Percentiles rank a stretch among this genome's conserved stretches.
Conservation (phyloP, 2,113 vertebrate species). For the Cnemophilus loriae region DNA sequence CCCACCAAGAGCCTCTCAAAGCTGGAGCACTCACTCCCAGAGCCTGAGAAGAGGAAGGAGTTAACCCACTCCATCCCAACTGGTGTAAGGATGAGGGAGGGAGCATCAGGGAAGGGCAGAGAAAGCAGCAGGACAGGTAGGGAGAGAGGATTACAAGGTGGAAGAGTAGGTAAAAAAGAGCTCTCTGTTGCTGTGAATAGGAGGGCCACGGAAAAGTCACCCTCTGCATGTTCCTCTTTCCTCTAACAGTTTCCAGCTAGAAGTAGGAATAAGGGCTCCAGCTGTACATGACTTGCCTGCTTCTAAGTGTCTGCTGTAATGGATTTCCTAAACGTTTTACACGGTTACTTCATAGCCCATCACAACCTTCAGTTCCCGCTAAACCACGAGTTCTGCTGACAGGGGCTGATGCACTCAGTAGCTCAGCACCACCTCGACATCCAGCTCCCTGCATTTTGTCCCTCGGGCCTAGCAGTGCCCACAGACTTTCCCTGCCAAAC, state of each 20-base stretch:
- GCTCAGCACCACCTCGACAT: background rate
- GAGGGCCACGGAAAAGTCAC: background rate
- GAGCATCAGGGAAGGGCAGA: background rate
- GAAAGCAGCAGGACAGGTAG: background rate
- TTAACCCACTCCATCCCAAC: background rate
- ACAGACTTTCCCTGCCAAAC: background rate
- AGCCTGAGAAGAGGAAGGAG: background rate
- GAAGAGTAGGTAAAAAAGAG: background rate
- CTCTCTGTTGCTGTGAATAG: background rate
- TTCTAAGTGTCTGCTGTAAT: background rate
- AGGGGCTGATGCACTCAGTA: background rate
- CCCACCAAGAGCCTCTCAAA: background rate
- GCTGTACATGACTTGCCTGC: background rate
- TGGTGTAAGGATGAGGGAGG: background rate
- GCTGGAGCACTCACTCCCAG: background rate
- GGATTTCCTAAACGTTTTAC: background rate
- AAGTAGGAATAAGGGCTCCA: background rate
- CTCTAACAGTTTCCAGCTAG: background rate
- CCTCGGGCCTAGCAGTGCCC: background rate
- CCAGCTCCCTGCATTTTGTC: background rate
- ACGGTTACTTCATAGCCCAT: background rate
- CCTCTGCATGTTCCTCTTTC: background rate
- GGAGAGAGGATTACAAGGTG: fast-evolving
- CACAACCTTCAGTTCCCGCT: background rate
- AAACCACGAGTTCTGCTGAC: background rate